Base-by-base conservation (phyloP, 1,140 invertebrate genomes). In the Monomorium pharaonis region DNA sequence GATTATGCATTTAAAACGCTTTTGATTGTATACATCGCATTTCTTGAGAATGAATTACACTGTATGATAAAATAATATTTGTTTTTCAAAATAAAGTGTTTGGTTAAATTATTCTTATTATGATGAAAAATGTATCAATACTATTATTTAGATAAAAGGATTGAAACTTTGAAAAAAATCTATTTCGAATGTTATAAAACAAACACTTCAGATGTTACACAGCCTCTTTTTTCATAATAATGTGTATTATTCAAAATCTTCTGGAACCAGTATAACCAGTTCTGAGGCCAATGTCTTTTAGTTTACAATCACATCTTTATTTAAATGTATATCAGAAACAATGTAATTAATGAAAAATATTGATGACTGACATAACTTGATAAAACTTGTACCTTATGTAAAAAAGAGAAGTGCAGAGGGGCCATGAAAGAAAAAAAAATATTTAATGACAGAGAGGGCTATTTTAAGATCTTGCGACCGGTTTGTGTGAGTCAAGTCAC, bases 401-500 rank as follows among this genome's bases (percentile, higher is more conserved):
- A 18, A 49, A 5, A 42, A 72, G 51, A 69, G 33, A 56, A 30
- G 6, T 2, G 16, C 0, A 6, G 27, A 67, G 18, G 7, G 44
- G n/a, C 12, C n/a, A n/a, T 24, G 37, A 58, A 83, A 78, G 21
- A 51, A 44, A 44, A 83, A 83, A 58, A 83, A 27, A 83, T 24
- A 16, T 14, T 44, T 72, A 83, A 83, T 58, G 54, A 83, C 67
- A 74, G 67, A 56, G 24, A 74, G 54, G 18, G 51, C 51, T 83
- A 83, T 83, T 83, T 83, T 83, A 83, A 83, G 78, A 83, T n/a
- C 37, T 30, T 18, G 37, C 67, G 78, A 83, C 78, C 78, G 78
- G 78, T 83, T 83, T 83, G 24, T 44, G 14, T 67, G 37, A 69
- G 44, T n/a, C n/a, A n/a, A 72, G 21, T 72, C 37, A 74, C 33